A percentile compares a stretch with the other conserved stretches of the same genome.
phyloP scores from a whole-genome alignment of 2,113 vertebrate genomes.

The Lophura nycthemera region DNA sequence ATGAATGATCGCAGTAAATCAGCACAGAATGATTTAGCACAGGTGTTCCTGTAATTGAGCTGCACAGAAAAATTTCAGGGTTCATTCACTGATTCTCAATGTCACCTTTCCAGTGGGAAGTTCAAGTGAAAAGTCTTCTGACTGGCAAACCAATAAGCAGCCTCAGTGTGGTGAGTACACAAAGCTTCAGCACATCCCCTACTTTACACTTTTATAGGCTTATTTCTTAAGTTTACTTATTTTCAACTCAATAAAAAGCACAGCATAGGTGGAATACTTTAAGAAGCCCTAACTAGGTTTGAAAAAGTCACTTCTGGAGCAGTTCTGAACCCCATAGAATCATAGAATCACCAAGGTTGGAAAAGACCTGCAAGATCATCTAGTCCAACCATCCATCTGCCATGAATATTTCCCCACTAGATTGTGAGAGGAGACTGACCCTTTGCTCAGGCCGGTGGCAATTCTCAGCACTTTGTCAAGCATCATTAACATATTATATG shows the following conservation, averaged over 20 bases:
- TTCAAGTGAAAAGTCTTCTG: neutral
- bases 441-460: neutral
- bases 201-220: neutral
- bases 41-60: slow-evolving; percentile 59
- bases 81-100: slow-evolving; percentile 18
- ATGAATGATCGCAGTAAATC: slow-evolving; percentile 63
- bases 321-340: neutral
- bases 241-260: neutral
- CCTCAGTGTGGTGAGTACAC: neutral
- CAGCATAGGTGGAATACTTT: neutral
- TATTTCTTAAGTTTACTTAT: neutral
- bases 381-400: too few relatives aligned
- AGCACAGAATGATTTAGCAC: slow-evolving; percentile 28
- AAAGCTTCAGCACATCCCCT: neutral
- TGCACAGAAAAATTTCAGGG: neutral
- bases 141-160: neutral
- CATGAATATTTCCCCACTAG: neutral
- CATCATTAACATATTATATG: slow-evolving; percentile 6
- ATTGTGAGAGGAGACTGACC: neutral
- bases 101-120: slow-evolving; percentile 13
- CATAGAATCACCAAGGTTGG: too few relatives aligned
- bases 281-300: neutral
- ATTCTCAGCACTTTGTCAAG: neutral
- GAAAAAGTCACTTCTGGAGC: neutral
- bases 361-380: too few relatives aligned